Conservation (phyloP, 2,888 invertebrate species). For the Ryuthela nishihirai region DNA sequence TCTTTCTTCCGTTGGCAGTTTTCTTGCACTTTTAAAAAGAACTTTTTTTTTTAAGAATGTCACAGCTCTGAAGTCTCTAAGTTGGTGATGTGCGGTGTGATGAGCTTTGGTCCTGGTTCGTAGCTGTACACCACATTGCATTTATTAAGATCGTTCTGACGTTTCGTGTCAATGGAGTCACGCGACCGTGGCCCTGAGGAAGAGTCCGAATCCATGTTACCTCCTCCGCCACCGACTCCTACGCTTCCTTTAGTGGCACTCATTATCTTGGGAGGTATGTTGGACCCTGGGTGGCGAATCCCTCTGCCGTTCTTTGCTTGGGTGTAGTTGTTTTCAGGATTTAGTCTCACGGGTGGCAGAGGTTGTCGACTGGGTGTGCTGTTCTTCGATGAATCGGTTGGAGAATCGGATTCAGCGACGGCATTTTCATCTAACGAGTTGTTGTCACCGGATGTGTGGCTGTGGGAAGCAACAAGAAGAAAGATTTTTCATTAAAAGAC, state of each 20-base stretch:
- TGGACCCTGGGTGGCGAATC: slow-evolving; percentile 6
- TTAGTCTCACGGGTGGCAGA: neutral
- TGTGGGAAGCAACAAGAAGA: slow-evolving; percentile 48
- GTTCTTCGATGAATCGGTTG: slow-evolving; percentile 15
- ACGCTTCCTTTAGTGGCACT: neutral
- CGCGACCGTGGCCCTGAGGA: slow-evolving; percentile 21
- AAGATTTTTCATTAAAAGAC: too few relatives aligned
- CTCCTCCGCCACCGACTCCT: slow-evolving; percentile 6
- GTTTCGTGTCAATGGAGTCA: slow-evolving; percentile 28
- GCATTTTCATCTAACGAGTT: slow-evolving; percentile 86
- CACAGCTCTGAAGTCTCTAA: slow-evolving; percentile 75
- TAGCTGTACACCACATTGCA: slow-evolving; percentile 62
- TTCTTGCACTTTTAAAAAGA: too few relatives aligned
- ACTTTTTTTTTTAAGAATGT: too few relatives aligned
- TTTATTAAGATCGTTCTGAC: slow-evolving; percentile 51
- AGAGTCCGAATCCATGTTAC: slow-evolving; percentile 18
- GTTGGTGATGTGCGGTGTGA: slow-evolving; percentile 63
- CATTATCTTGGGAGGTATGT: slow-evolving; percentile 20
- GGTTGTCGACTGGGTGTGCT: slow-evolving; percentile 7
- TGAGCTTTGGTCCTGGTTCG: slow-evolving; percentile 65
- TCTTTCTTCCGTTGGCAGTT: too few relatives aligned
- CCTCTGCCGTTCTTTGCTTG: slow-evolving; percentile 2
- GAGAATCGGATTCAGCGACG: slow-evolving; percentile 44
- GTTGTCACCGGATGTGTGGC: slow-evolving; percentile 64
- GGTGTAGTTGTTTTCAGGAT: slow-evolving; percentile 21